A percentile compares a stretch with the other conserved stretches of the same genome.
These are phyloP conservation scores for Rhinichthys osculus DNA, from an alignment of 2,797 vertebrate genomes.

Conservation along the genomic window DNA sequence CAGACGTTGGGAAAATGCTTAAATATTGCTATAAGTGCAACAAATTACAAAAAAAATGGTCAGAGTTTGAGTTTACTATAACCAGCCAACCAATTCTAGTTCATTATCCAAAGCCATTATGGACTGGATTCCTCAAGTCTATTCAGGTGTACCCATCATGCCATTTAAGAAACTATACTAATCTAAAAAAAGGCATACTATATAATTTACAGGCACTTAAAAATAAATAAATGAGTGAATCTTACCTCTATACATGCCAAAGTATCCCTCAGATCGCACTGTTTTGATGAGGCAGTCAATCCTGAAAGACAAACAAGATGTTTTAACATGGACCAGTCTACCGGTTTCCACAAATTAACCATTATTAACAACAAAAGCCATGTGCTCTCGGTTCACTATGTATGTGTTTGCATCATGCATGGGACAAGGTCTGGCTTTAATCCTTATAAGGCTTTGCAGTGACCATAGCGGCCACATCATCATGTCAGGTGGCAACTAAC, in stretches of 20 bases:
- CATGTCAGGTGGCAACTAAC: conserved; percentile 1
- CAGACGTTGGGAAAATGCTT: not conserved
- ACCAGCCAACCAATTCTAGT: not conserved
- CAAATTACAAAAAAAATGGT: not conserved
- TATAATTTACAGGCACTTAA: not conserved
- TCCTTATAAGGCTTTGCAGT: conserved; percentile 1
- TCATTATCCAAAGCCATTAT: conserved; percentile 6
- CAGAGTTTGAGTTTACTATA: not conserved
- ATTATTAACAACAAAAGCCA: not conserved
- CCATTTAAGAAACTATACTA: conserved; percentile 1
- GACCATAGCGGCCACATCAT: not conserved
- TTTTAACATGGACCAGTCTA: not conserved
- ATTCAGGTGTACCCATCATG: conserved; percentile 43
- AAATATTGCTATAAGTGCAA: not conserved
- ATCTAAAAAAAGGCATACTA: not conserved
- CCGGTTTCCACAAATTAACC: not conserved
- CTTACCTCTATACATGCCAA: conserved; percentile 93
- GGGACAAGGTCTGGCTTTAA: not conserved
- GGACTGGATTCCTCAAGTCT: conserved; percentile 9
- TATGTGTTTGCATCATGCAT: not conserved
- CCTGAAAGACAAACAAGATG: conserved; percentile 67
- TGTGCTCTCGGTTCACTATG: not conserved
- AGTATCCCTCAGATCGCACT: conserved; percentile 84
- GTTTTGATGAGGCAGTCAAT: conserved; percentile 89
- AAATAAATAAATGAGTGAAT: conserved; percentile 36